Evolutionary conservation across 2,888 invertebrate species (phyloP).

Genomic region (Fragum whitleyi): DNA sequence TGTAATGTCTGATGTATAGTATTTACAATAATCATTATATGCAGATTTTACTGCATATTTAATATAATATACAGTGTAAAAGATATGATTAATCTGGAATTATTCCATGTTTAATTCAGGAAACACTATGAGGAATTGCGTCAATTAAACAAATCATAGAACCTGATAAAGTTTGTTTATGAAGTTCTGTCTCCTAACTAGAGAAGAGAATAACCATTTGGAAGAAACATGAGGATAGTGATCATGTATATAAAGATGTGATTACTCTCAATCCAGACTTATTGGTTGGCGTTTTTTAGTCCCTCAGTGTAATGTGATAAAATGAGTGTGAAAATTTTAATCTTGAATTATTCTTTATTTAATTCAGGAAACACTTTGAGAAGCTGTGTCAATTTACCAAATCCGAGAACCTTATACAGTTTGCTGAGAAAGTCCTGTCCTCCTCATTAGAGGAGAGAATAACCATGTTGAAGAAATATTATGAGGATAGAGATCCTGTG

Average conservation of each 20-base stretch:
- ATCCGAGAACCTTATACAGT: constrained; percentile 52
- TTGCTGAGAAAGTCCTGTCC: constrained; percentile 71
- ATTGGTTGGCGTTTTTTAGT: no score
- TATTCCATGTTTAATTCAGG: constrained; percentile 47
- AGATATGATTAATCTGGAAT: no score
- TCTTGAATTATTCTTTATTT: neutral
- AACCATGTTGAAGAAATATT: constrained; percentile 68
- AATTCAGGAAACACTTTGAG: constrained; percentile 72
- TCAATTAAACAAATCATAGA: constrained; percentile 33
- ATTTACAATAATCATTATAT: no score
- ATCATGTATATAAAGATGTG: constrained; percentile 55
- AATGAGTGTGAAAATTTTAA: no score
- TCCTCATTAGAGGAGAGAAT: constrained; percentile 63
- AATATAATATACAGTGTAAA: no score
- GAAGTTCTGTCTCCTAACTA: constrained; percentile 59
- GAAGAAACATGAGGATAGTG: constrained; percentile 62
- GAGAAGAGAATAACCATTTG: constrained; percentile 68
- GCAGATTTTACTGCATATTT: no score
- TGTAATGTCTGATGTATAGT: no score
- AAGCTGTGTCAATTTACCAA: constrained; percentile 57
- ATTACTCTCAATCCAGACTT: neutral
- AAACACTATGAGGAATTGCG: constrained; percentile 72
- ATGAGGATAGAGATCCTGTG: constrained; percentile 60
- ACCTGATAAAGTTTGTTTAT: constrained; percentile 70
- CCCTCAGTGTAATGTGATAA: no score